A percentile compares a stretch with the other conserved stretches of the same genome.
phyloP scores from a whole-genome alignment of 2,113 vertebrate genomes.

The Hyperoodon ampullatus region DNA sequence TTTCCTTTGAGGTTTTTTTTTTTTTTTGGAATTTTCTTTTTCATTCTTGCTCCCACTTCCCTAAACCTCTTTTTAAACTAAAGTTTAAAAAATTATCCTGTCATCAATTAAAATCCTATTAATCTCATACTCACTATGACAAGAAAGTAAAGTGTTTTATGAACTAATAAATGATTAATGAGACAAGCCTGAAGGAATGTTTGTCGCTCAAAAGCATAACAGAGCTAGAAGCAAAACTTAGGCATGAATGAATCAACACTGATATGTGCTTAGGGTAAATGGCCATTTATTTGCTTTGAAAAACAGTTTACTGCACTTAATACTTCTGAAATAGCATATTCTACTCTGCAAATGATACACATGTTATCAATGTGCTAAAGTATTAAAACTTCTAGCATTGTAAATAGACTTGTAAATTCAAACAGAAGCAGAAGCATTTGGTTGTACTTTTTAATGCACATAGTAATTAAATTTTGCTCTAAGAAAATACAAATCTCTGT shows the following conservation, averaged over 20 bases:
- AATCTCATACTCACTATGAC: neutral
- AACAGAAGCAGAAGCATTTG: neutral
- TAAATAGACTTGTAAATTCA: neutral
- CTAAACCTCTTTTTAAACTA: neutral
- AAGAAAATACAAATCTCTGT: neutral
- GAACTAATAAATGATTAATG: slow-evolving; percentile 62
- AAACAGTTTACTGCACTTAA: neutral
- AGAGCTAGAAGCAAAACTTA: neutral
- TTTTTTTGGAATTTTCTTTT: neutral
- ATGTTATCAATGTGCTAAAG: neutral
- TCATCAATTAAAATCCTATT: neutral
- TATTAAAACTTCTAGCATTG: neutral
- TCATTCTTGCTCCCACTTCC: neutral
- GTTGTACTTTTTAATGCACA: neutral
- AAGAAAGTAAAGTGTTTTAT: slow-evolving; percentile 42
- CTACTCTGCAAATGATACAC: neutral
- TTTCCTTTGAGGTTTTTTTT: neutral
- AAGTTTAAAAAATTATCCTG: neutral
- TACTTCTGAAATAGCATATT: neutral
- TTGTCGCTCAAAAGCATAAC: slow-evolving; percentile 36
- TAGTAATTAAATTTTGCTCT: neutral
- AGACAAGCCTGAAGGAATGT: slow-evolving; percentile 19
- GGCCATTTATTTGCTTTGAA: neutral
- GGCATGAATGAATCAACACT: slow-evolving; percentile 32
- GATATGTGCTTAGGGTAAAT: slow-evolving; percentile 13